Base-by-base conservation (phyloP, 2,888 invertebrate species). In the Podotricha telesiphe region DNA sequence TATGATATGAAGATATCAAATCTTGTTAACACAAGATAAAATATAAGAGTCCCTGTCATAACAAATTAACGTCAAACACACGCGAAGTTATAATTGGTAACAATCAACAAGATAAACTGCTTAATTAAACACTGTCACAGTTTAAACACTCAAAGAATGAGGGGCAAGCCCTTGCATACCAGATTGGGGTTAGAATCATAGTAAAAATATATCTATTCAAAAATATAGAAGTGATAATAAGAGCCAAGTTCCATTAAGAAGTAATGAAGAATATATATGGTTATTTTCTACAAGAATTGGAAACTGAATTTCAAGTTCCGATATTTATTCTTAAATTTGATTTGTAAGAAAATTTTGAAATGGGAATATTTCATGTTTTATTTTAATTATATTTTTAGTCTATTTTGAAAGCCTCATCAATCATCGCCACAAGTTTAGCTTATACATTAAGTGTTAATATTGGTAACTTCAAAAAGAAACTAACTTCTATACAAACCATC, bases 41-140 rank as follows among this genome's bases (percentile, higher is more conserved):
- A 67, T 47, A 40, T 53, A 65, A 68, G 70, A 64, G 61, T 37
- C 53, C 10, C 73, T 73, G 75, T 75, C 72, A 75, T 79, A 79
- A 88, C 89, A 85, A 89, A 88, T 88, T 87, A 87, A 87, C 86
- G 91, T 88, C 91, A 81, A 80, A 88, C 83, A 87, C 84, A 87
- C 82, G 77, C 80, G 73, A 86, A 89, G 82, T 89, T 90, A 88
- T 90, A 91, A 92, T 89, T 89, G 86, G 84, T 83, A 81, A 89
- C 87, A 89, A 91, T 91, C 91, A 90, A 84, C 86, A 88, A 90
- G 90, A 90, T 84, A 90, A 89, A 89, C 90, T 86, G 83, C 82
- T 87, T 89, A 89, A 91, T 91, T 89, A 89, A 87, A 91, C 86
- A 87, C 79, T 88, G 91, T 89, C 89, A 84, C 90, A 86, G 86